phyloP scores from a whole-genome alignment of 2,113 vertebrate genomes.

The Otus sunia region DNA sequence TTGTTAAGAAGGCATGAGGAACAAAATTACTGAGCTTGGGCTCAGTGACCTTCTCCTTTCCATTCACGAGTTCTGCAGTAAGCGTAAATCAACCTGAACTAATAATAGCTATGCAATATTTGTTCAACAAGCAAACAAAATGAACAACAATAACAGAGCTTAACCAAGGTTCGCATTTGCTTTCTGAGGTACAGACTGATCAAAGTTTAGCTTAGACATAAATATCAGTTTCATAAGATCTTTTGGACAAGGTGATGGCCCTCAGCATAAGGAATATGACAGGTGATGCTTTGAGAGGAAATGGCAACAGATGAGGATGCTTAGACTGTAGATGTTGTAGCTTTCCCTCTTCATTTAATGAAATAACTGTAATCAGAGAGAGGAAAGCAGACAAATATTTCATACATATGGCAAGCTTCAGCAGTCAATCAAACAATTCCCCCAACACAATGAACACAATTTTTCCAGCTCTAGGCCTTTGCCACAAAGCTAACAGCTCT shows the following conservation, averaged over 20 bases:
- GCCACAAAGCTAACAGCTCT: conserved; percentile 34
- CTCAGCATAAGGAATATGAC: background rate
- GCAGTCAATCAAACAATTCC: conserved; percentile 7
- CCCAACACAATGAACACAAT: background rate
- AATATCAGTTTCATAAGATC: background rate
- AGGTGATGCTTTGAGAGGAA: background rate
- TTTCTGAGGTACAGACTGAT: background rate
- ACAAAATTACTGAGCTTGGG: background rate
- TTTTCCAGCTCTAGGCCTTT: conserved; percentile 48
- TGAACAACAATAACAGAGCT: background rate
- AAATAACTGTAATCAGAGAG: conserved; percentile 9
- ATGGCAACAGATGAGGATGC: background rate
- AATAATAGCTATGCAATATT: background rate
- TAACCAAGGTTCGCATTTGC: background rate
- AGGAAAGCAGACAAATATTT: conserved; percentile 21
- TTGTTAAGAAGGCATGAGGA: background rate
- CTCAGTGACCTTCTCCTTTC: background rate
- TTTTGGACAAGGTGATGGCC: background rate
- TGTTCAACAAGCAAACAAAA: background rate
- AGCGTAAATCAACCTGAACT: background rate
- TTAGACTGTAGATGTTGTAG: background rate
- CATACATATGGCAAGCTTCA: conserved; percentile 16
- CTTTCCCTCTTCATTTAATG: background rate
- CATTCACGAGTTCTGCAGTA: background rate
- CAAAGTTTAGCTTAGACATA: background rate